These are phyloP conservation scores for Ophioninae sp. DNA, from an alignment of 2,888 invertebrate species.

Conservation along the genomic window DNA sequence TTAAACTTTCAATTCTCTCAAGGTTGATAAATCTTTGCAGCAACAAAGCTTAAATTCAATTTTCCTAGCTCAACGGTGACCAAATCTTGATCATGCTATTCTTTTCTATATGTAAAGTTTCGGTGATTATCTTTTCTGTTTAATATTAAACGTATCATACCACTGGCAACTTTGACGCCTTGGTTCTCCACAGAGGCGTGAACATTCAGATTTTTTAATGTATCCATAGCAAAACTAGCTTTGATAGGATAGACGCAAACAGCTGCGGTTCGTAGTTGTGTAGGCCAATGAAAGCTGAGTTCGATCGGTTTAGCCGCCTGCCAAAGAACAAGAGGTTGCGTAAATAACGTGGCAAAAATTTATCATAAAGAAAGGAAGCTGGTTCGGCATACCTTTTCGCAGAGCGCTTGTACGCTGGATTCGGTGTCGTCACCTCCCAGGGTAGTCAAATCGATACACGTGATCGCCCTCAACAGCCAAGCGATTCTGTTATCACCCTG, in stretches of 20 bases:
- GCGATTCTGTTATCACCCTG: slow-evolving; percentile 83
- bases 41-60: neutral
- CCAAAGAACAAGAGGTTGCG: neutral
- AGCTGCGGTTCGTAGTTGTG: slow-evolving; percentile 88
- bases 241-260: slow-evolving; percentile 97
- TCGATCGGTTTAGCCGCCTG: slow-evolving; percentile 84
- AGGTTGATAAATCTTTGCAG: neutral
- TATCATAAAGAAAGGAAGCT: neutral
- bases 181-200: slow-evolving; percentile 68
- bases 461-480: slow-evolving; percentile 92
- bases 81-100: neutral
- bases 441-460: slow-evolving; percentile 96
- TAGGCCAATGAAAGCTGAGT: slow-evolving; percentile 74
- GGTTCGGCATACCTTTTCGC: slow-evolving; percentile 86
- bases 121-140: neutral
- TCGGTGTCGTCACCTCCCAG: slow-evolving; percentile 91
- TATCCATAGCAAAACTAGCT: slow-evolving; percentile 87
- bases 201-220: slow-evolving; percentile 83
- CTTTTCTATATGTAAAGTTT: slow-evolving; percentile 6
- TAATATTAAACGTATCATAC: slow-evolving; percentile 80
- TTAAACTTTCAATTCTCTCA: too few relatives aligned
- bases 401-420: slow-evolving; percentile 90
- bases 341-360: neutral
- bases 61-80: neutral
- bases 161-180: slow-evolving; percentile 90